phyloP scores from a whole-genome alignment of 1,140 invertebrate genomes.

The Temnothorax nylanderi region DNA sequence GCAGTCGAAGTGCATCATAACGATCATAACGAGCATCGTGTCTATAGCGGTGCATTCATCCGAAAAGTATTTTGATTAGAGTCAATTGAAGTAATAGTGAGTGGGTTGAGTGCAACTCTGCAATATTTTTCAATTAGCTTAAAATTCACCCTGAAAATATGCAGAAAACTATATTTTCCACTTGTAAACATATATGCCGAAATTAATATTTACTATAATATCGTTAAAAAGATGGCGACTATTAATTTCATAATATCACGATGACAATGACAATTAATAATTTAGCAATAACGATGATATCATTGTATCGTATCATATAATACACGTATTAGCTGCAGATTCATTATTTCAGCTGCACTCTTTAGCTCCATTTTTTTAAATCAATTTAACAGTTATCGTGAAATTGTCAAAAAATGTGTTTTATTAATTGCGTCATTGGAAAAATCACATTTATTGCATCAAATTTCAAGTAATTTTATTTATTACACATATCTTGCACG shows the following conservation, averaged over 20 bases:
- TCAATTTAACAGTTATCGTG: background rate
- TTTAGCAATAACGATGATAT: background rate
- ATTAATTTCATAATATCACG: background rate
- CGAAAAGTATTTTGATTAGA: slow-evolving; percentile 50
- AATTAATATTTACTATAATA: background rate
- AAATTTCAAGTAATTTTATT: background rate
- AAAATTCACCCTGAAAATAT: slow-evolving; percentile 17
- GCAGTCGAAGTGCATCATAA: slow-evolving; percentile 35
- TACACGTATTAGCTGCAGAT: background rate
- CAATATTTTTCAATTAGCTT: slow-evolving; percentile 41
- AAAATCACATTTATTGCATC: background rate
- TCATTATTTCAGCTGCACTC: background rate
- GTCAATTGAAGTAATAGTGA: slow-evolving; percentile 47
- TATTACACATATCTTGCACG: background rate
- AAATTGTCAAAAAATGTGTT: background rate
- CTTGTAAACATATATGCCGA: background rate
- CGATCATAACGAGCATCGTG: slow-evolving; percentile 20
- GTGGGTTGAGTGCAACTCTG: slow-evolving; percentile 16
- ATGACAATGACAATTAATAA: background rate
- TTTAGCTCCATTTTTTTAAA: background rate
- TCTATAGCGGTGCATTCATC: slow-evolving; percentile 28
- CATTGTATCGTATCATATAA: background rate
- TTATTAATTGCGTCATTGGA: background rate
- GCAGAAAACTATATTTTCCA: background rate
- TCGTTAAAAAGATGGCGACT: background rate